Conservation (phyloP, 2,888 invertebrate species). For the Xylophagus ater region DNA sequence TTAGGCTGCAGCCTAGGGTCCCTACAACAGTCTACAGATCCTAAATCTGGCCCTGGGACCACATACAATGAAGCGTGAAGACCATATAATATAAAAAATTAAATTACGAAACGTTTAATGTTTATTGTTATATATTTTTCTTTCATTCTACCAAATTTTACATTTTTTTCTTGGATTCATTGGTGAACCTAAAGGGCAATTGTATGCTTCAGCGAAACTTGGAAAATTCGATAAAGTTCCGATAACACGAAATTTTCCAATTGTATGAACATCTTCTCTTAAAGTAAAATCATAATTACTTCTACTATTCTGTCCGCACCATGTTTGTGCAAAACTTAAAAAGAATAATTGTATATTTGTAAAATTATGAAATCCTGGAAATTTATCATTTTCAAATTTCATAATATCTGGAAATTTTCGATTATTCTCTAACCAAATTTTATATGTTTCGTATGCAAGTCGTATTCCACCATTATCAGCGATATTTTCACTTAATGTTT, state of each 20-base stretch:
- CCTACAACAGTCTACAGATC: too few species aligned
- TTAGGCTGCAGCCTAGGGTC: too few species aligned
- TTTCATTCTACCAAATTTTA: slow-evolving; percentile 6
- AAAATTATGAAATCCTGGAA: slow-evolving; percentile 1
- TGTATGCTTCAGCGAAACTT: slow-evolving; percentile 3
- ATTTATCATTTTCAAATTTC: neutral
- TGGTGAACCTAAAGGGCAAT: slow-evolving; percentile 5
- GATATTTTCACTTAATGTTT: too few species aligned
- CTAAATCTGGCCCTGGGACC: too few species aligned
- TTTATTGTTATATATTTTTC: too few species aligned
- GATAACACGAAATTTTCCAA: slow-evolving; percentile 4
- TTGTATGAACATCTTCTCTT: slow-evolving; percentile 1
- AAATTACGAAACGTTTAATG: too few species aligned
- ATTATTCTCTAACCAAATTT: slow-evolving; percentile 1
- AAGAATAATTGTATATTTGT: slow-evolving; percentile 6
- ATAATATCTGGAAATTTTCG: neutral
- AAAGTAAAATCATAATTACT: neutral
- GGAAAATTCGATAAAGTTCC: slow-evolving; percentile 6
- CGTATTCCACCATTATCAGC: slow-evolving; percentile 1
- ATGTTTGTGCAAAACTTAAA: slow-evolving; percentile 4
- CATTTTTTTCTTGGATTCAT: slow-evolving; percentile 7
- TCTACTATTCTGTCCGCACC: neutral
- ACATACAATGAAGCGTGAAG: too few species aligned
- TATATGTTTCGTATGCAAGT: slow-evolving; percentile 1
- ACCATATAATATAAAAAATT: too few species aligned